A percentile compares a stretch with the other conserved stretches of the same genome.
phyloP scores from a whole-genome alignment of 2,888 invertebrate species.

The Amiota mariae region DNA sequence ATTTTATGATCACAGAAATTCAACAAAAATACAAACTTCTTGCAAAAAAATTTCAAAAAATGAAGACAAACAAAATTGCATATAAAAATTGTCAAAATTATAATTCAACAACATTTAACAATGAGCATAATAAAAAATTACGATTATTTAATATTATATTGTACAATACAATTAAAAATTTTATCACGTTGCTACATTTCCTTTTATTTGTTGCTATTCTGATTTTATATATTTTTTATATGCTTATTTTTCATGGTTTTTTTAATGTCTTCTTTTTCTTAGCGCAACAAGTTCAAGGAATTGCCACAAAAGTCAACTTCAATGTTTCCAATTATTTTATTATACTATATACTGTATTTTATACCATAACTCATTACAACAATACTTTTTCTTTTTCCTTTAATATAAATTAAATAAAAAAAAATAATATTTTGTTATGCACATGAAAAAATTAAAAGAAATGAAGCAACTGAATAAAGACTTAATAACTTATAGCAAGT shows the following conservation, averaged over 20 bases:
- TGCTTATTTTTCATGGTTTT: slow-evolving; percentile 1
- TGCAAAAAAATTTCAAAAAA: not conserved
- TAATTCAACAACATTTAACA: no score
- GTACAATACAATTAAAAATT: not conserved
- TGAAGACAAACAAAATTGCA: no score
- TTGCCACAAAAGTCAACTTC: slow-evolving; percentile 16
- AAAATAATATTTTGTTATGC: no score
- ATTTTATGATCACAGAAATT: no score
- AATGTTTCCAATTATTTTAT: slow-evolving; percentile 14
- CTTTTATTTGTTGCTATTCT: slow-evolving; percentile 1
- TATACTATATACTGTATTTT: not conserved
- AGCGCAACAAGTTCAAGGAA: slow-evolving; percentile 21
- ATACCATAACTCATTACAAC: not conserved
- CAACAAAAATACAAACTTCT: not conserved
- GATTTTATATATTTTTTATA: slow-evolving; percentile 1
- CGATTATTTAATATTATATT: not conserved
- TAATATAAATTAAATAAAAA: no score
- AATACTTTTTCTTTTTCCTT: not conserved
- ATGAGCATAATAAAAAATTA: no score
- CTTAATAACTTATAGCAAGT: no score
- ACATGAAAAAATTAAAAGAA: no score
- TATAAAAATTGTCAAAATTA: no score
- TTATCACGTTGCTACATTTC: slow-evolving; percentile 12
- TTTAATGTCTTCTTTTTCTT: not conserved
- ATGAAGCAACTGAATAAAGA: no score